Percentiles rank a stretch among this genome's conserved stretches.
Conservation (phyloP, 2,888 invertebrate species). For the Epiblema foenella region DNA sequence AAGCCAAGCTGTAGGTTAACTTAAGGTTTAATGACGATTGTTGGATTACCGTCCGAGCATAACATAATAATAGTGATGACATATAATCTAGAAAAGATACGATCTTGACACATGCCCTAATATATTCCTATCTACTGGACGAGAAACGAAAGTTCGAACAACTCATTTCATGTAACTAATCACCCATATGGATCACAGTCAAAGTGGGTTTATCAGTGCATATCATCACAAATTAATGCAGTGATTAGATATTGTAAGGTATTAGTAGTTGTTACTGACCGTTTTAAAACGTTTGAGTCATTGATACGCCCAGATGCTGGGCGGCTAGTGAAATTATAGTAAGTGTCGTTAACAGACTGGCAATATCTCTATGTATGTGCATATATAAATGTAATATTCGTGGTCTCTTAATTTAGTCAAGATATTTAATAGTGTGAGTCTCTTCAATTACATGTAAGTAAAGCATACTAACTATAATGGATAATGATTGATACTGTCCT, state of each 20-base stretch:
- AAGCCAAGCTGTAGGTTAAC: conserved; percentile 83
- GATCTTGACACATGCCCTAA: conserved; percentile 73
- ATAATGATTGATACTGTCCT: conserved; percentile 77
- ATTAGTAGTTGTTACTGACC: conserved; percentile 83
- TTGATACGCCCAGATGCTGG: conserved; percentile 81
- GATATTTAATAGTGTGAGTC: conserved; percentile 84
- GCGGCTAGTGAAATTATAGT: conserved; percentile 82
- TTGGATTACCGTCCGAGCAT: conserved; percentile 84
- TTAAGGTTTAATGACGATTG: conserved; percentile 77
- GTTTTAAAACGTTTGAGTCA: conserved; percentile 82
- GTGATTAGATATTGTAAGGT: conserved; percentile 84
- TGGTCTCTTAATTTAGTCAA: conserved; percentile 85
- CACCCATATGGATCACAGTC: conserved; percentile 73
- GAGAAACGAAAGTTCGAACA: conserved; percentile 69
- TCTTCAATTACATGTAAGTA: conserved; percentile 78
- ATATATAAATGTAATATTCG: conserved; percentile 81
- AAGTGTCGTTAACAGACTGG: conserved; percentile 83
- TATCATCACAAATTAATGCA: conserved; percentile 84
- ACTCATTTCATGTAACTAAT: conserved; percentile 67
- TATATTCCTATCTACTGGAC: conserved; percentile 66
- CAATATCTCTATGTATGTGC: conserved; percentile 83
- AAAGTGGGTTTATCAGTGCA: conserved; percentile 81
- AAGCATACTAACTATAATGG: conserved; percentile 76
- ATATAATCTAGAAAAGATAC: conserved; percentile 70
- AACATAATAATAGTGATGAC: conserved; percentile 80